phyloP scores from a whole-genome alignment of 2,113 vertebrate species.

The Thamnophis sirtalis region DNA sequence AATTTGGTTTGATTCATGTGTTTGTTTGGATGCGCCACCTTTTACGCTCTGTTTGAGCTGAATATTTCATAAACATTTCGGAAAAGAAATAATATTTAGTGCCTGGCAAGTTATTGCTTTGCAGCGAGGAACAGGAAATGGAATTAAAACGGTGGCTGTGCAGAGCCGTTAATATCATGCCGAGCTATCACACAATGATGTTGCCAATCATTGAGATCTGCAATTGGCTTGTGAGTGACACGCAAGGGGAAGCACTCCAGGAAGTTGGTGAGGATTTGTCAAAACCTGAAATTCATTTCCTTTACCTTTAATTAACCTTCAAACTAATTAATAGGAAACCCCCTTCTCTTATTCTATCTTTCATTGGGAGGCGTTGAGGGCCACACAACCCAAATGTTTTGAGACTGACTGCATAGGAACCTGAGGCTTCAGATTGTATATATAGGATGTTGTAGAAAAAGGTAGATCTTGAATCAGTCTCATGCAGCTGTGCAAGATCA shows the following conservation, averaged over 20 bases:
- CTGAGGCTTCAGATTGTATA: neutral
- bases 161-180: neutral
- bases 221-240: neutral
- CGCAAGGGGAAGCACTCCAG: neutral
- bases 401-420: neutral
- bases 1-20: neutral
- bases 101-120: neutral
- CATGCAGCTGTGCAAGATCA: neutral
- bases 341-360: neutral
- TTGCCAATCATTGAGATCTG: neutral
- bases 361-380: neutral
- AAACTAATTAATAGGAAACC: neutral
- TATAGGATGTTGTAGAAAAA: neutral
- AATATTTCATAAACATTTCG: neutral
- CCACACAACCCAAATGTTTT: neutral
- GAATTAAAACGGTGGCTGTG: neutral
- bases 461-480: neutral
- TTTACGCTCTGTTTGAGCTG: neutral
- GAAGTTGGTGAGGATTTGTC: neutral
- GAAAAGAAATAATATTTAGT: neutral
- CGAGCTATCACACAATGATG: neutral
- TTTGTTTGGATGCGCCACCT: neutral
- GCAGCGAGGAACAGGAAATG: neutral
- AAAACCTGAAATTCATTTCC: neutral
- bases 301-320: neutral